Evolutionary conservation across 2,113 vertebrate species (phyloP), one percentile per base, ranked within the genome.

Genomic region (Murina feae): DNA sequence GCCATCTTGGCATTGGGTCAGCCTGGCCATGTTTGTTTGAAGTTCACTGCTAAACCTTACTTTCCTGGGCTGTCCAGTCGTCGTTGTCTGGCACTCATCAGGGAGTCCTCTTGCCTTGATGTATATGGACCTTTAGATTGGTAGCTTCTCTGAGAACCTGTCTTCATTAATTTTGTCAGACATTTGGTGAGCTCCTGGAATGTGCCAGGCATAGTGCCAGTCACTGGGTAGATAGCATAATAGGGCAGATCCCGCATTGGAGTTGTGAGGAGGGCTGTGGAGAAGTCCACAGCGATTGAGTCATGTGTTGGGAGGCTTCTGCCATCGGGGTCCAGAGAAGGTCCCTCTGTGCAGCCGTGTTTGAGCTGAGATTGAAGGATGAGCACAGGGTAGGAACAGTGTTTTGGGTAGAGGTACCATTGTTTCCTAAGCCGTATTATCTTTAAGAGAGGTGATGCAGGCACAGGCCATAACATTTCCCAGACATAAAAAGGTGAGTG

Each of bases 121-220:
- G 68, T 86, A 6, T 95, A 37, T 30, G 20, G 66, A 42, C 35
- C 39, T 58, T 92, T 92, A 72, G 51, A 76, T 92, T 93, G 90
- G 30, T 90, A 94, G 44, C 66, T 92, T 93, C 87, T 65, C 11
- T 83, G 74, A 47, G 76, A 96, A 68, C 71, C 65, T 32, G 14
- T 49, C 39, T 87, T 93, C 87, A 91, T 93, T 94, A 23, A 82
- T 93, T 80, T 53, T 91, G 58, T 39, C 71, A 79, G 9, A 75
- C 63, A 71, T 93, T 91, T 91, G 92, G 35, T 80, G 69, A 96
- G 25, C 90, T 91, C 32, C 65, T 84, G 11, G 65, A 94, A 86
- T 87, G 69, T 96, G 83, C 42, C 69, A 89, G 55, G 44, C 23
- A 18, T 68, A 37, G 1, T 90, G 63, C 74, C 83, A 90, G 39